Evolutionary conservation across 2,113 vertebrate genomes (phyloP).

Genomic region (Todiramphus saurophagus): DNA sequence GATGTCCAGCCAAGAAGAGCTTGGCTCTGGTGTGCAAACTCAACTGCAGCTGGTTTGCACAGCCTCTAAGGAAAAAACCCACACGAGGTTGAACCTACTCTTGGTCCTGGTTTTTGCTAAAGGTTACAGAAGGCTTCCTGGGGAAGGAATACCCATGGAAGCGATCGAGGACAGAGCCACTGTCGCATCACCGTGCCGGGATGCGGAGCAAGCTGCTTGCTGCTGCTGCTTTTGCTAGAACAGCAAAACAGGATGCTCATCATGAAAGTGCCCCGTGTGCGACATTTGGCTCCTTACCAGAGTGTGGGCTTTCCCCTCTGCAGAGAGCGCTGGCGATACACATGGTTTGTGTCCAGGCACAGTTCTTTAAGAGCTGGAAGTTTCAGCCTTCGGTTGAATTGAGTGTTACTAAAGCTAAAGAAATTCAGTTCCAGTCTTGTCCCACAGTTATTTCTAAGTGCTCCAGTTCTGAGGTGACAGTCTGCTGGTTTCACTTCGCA

Average conservation of each 20-base stretch:
- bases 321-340: neutral
- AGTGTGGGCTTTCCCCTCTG: neutral
- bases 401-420: neutral
- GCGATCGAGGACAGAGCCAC: neutral
- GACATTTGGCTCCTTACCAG: neutral
- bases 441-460: neutral
- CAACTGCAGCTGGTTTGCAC: too few relatives aligned
- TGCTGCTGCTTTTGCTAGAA: neutral
- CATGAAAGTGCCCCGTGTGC: neutral
- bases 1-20: neutral
- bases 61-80: neutral
- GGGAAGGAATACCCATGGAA: neutral
- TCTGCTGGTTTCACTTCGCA: too few relatives aligned
- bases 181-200: neutral
- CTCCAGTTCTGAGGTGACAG: neutral
- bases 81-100: neutral
- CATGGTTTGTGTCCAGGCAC: neutral
- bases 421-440: neutral
- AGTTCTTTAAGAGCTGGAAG: neutral
- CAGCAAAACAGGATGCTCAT: neutral
- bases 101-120: neutral
- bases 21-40: neutral
- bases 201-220: neutral
- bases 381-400: neutral
- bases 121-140: neutral